Conservation (phyloP, 2,797 vertebrate species). For the Bradypodion ventrale region DNA sequence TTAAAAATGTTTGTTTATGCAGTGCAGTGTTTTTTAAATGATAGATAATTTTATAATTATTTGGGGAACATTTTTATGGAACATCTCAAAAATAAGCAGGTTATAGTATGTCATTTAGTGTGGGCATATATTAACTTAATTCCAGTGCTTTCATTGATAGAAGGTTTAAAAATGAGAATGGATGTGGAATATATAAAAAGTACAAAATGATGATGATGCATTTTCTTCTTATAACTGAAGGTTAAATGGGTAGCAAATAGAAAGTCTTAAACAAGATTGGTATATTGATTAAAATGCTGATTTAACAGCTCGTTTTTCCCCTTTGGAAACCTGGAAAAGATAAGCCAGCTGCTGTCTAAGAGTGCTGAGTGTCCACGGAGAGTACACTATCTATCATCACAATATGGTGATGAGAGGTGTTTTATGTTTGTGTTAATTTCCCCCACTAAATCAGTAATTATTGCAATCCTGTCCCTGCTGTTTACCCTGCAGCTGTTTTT, state of each 20-base stretch:
- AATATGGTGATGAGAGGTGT: slow-evolving; percentile 99
- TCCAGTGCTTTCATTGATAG: slow-evolving; percentile 55
- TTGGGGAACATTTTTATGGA: neutral
- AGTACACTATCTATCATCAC: slow-evolving; percentile 96
- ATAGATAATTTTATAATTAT: neutral
- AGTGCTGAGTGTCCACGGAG: slow-evolving; percentile 89
- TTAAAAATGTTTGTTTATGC: neutral
- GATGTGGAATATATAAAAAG: slow-evolving; percentile 29
- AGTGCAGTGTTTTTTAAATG: neutral
- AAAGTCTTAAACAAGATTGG: slow-evolving; percentile 95
- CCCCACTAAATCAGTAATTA: slow-evolving; percentile 99
- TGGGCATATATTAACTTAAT: neutral
- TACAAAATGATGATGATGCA: slow-evolving; percentile 52
- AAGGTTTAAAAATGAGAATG: slow-evolving; percentile 20
- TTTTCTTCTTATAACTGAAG: slow-evolving; percentile 77
- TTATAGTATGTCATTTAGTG: neutral
- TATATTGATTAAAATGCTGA: slow-evolving; percentile 98
- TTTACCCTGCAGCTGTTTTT: slow-evolving; percentile 99
- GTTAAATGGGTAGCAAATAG: slow-evolving; percentile 83
- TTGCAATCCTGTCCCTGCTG: slow-evolving; percentile 99
- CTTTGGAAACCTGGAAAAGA: slow-evolving; percentile 86
- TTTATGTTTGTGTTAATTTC: slow-evolving; percentile 99
- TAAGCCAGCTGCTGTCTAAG: slow-evolving; percentile 97
- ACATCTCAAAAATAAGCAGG: neutral
- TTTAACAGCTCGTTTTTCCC: slow-evolving; percentile 88